Evolutionary conservation across 1,140 invertebrate genomes (phyloP), one percentile per base, ranked within the genome.

Genomic region (Andrena cerasifolii): DNA sequence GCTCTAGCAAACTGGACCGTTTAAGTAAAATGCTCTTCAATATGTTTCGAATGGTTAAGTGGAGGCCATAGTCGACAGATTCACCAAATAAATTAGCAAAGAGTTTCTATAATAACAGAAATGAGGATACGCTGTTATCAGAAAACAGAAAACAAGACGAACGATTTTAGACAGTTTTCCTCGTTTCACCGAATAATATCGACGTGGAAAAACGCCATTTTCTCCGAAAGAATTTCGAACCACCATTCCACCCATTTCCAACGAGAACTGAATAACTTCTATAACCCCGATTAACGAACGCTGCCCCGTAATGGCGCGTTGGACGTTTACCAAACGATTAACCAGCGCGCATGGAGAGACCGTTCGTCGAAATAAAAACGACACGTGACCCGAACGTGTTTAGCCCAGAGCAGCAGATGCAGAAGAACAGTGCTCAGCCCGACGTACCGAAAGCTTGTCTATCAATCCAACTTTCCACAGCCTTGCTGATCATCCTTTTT

Each of bases 301-400:
- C 5, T 45, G 14, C 18, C 18, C 5, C 14, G 7, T 33, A 28
- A 45, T 56, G 33, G 61, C 26, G 16, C 3, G 2, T 16, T 43
- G 72, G 16, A 49, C 24, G 21, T 14, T 24, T n/a, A 62, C 21
- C 51, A 68, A 56, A n/a, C 51, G 49, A 68, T 28, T 68, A 43
- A 54, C 47, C 65, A 28, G 3, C 49, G 18, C 31, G 16, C 18
- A 36, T 40, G 33, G 49, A 26, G 31, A 56, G 31, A 56, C 31
- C 40, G 54, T 33, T 56, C 18, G 26, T 7, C 26, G 40, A 45
- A 67, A 24, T 45, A 58, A 45, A 65, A 56, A 12, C 28, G 28
- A 5, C 31, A 56, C 26, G 26, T 66, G 49, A 62, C 78, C 1
- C 16, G 53, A 76, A 67, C 76, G 68, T 70, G 67, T 18, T 45